Base-by-base conservation (phyloP, 2,113 vertebrate species). In the Labeo rohita region DNA sequence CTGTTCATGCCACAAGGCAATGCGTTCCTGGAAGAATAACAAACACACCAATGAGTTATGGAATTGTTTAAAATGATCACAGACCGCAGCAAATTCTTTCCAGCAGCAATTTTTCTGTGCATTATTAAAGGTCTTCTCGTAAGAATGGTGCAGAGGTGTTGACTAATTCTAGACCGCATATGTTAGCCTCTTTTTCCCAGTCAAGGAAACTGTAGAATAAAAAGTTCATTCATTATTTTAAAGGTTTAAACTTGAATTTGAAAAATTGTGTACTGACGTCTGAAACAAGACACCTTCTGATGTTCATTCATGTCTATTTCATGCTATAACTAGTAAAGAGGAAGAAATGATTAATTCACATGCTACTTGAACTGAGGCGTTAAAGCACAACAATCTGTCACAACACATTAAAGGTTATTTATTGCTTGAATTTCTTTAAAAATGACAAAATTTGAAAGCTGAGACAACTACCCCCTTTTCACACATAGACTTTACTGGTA, bases 1-100 rank as follows among this genome's bases (percentile, higher is more conserved):
- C 83, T 98, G 97, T 15, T 98, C 96, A 0, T 98, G 96, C 96
- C 97, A 98, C 85, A 97, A 91, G 0, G 96, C 94, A 92, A 99
- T 97, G 23, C 97, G 95, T 70, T 98, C 97, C 98, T 99, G 89
- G 2, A 73, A 82, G 34, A 13, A 70, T 49, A 43, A 85, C 56
- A 81, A 28, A 52, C 13, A 36, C 21, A 54, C 16, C 73, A 61
- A 66, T 39, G 9, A 84, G 50, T 49, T n/a, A 72, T 11, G 12
- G 11, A n/a, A 21, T 36, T 82, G 4, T n/a, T 45, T n/a, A 52
- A 12, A 16, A 39, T 75, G 45, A 49, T 43, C 18, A 61, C 12
- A 80, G 39, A 23, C 21, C 15, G 78, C 34, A 21, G 21, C 61
- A 16, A 65, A 47, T 80, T 74, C 45, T 74, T 28, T 74, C 45